Conservation (phyloP, 2,797 vertebrate species). For the Xerus rutilus region DNA sequence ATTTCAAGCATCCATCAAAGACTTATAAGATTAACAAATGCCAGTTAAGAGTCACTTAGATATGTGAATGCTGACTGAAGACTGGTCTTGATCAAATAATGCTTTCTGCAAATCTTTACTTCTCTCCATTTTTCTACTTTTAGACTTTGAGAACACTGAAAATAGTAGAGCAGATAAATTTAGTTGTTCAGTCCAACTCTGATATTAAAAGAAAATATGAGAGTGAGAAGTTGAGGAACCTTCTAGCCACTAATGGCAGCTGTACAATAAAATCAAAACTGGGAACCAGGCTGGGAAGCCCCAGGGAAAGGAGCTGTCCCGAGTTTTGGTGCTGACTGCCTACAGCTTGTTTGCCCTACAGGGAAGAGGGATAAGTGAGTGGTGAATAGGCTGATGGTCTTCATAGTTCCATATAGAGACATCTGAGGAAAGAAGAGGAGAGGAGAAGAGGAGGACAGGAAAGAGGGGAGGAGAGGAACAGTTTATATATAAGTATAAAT, state of each 20-base stretch:
- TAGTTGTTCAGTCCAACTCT: background rate
- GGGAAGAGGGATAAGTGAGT: background rate
- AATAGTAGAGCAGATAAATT: conserved; percentile 15
- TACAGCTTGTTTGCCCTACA: conserved; percentile 34
- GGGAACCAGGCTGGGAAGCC: conserved; percentile 52
- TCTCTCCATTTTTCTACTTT: background rate
- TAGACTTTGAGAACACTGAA: background rate
- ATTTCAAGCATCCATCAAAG: background rate
- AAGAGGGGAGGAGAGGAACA: background rate
- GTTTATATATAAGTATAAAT: background rate
- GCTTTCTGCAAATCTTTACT: background rate
- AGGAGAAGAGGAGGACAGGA: background rate
- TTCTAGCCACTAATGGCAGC: background rate
- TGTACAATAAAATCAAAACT: conserved; percentile 47
- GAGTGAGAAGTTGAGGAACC: background rate
- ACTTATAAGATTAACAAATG: background rate
- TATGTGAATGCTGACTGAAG: conserved; percentile 19
- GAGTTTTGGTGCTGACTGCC: conserved; percentile 76
- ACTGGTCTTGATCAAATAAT: background rate
- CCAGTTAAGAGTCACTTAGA: background rate
- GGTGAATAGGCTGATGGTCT: background rate
- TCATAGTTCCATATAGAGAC: background rate
- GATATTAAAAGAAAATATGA: conserved; percentile 41
- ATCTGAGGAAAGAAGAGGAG: background rate
- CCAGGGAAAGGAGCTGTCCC: conserved; percentile 83